Evolutionary conservation across 1,140 invertebrate genomes (phyloP).

Genomic region (Temnothorax longispinosus): DNA sequence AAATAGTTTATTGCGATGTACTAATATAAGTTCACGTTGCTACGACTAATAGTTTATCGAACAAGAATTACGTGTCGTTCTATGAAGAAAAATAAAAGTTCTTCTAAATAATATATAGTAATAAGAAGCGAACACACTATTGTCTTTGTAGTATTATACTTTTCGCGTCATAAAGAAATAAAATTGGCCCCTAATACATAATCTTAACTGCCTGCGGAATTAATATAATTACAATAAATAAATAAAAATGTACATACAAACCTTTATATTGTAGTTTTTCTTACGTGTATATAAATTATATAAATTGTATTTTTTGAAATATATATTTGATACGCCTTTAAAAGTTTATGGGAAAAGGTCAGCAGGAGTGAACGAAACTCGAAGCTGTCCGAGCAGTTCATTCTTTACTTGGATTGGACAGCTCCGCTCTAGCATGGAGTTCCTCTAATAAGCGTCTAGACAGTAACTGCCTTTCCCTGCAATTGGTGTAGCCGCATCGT

Average conservation of each 20-base stretch:
- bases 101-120: background rate
- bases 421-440: background rate
- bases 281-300: background rate
- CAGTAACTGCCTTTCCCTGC: conserved; percentile 21
- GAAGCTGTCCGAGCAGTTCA: background rate
- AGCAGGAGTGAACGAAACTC: background rate
- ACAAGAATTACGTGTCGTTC: background rate
- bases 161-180: background rate
- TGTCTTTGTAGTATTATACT: background rate
- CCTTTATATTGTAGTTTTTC: background rate
- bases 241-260: background rate
- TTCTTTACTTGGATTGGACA: conserved; percentile 9
- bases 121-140: background rate
- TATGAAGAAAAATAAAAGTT: background rate
- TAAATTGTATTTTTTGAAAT: background rate
- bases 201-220: background rate
- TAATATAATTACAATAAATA: background rate
- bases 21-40: background rate
- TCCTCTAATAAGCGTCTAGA: conserved; percentile 37
- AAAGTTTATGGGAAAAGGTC: background rate
- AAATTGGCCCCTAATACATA: background rate
- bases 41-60: background rate
- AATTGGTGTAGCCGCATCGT: conserved; percentile 39
- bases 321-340: background rate
- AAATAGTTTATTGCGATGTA: background rate